Conservation (phyloP, 2,797 vertebrate genomes). For the Lagorchestes hirsutus region DNA sequence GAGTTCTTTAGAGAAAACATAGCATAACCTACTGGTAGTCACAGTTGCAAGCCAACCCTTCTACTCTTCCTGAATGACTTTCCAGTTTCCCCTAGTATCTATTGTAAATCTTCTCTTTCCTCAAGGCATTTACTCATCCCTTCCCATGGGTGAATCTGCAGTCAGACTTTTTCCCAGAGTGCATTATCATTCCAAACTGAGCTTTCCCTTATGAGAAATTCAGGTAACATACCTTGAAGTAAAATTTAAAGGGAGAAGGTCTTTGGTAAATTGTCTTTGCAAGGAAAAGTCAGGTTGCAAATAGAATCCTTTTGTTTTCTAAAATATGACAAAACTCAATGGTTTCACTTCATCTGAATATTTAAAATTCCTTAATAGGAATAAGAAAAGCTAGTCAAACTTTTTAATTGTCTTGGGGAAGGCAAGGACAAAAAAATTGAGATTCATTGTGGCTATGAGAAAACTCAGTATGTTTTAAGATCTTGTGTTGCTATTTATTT, state of each 20-base stretch:
- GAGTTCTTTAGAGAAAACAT: slow-evolving; percentile 19
- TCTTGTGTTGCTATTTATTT: not conserved
- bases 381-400: not conserved
- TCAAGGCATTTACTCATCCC: not conserved
- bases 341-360: slow-evolving; percentile 15
- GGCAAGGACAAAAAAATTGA: not conserved
- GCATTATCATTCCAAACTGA: slow-evolving; percentile 14
- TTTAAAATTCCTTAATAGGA: not conserved
- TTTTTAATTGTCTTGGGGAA: slow-evolving; percentile 1
- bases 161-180: slow-evolving; percentile 39
- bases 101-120: not conserved
- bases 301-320: not conserved
- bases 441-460: not conserved
- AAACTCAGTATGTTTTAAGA: not conserved
- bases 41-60: not conserved
- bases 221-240: slow-evolving; percentile 13
- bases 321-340: not conserved
- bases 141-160: not conserved
- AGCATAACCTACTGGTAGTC: not conserved
- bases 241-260: slow-evolving; percentile 3
- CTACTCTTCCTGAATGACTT: not conserved
- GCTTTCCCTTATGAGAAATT: slow-evolving; percentile 26
- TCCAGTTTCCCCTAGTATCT: not conserved
- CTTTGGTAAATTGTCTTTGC: slow-evolving; percentile 24
- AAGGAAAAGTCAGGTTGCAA: slow-evolving; percentile 2